Conservation (phyloP, 2,888 invertebrate species). For the Clusia tigrina region DNA sequence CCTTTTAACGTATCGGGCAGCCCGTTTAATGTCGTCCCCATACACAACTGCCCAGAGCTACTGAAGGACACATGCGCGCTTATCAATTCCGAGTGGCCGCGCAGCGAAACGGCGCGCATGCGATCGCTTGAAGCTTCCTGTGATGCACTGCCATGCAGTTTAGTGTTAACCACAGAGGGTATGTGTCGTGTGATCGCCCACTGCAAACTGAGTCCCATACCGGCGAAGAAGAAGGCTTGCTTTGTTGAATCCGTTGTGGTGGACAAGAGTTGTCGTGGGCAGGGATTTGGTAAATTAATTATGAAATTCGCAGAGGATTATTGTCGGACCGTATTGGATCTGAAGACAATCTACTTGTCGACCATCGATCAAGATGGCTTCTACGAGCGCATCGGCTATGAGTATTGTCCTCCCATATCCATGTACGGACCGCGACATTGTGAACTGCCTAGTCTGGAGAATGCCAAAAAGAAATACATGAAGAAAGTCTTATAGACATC, state of each 20-base stretch:
- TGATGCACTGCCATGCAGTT: conserved; percentile 76
- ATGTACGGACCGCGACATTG: conserved; percentile 70
- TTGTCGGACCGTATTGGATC: conserved; percentile 70
- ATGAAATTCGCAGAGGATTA: conserved; percentile 80
- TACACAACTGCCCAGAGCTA: conserved; percentile 78
- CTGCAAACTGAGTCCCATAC: conserved; percentile 79
- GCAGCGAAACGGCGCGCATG: conserved; percentile 81
- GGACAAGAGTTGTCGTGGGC: conserved; percentile 73
- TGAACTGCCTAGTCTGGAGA: conserved; percentile 60
- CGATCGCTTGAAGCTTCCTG: conserved; percentile 77
- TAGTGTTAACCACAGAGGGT: conserved; percentile 71
- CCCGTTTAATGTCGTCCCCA: conserved; percentile 69
- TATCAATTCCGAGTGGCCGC: conserved; percentile 87
- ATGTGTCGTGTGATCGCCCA: conserved; percentile 75
- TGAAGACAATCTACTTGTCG: conserved; percentile 73
- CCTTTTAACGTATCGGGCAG: conserved; percentile 63
- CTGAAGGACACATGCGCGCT: conserved; percentile 76
- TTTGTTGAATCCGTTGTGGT: conserved; percentile 86
- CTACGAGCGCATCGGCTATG: conserved; percentile 78
- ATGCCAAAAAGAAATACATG: conserved; percentile 64
- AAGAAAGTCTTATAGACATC: conserved; percentile 62
- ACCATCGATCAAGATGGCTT: conserved; percentile 80
- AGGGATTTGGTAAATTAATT: conserved; percentile 78
- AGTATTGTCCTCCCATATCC: conserved; percentile 73
- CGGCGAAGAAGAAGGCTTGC: conserved; percentile 74